These are phyloP conservation scores for Pollenia angustigena DNA, from an alignment of 2,888 invertebrate genomes.

Conservation along the genomic window DNA sequence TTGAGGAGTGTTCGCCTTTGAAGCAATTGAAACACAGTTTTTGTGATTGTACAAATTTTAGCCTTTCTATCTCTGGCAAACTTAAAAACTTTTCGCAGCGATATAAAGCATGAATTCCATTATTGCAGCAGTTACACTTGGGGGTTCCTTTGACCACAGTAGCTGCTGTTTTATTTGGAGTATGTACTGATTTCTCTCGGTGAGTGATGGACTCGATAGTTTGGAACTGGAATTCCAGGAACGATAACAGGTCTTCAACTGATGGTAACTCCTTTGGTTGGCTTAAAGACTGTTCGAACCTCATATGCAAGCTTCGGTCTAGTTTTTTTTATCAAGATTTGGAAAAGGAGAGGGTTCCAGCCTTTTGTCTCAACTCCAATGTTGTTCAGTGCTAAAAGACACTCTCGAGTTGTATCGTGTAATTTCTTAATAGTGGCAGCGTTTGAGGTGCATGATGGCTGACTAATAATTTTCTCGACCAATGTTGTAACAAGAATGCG, in stretches of 20 bases:
- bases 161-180: too few relatives aligned
- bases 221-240: too few relatives aligned
- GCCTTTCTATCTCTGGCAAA: background rate
- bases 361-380: background rate
- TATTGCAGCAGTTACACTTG: background rate
- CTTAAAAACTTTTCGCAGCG: background rate
- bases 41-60: background rate
- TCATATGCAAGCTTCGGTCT: background rate
- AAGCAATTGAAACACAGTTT: background rate
- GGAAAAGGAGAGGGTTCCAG: background rate
- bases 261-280: background rate
- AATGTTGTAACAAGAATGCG: constrained; percentile 2
- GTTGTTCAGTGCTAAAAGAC: background rate
- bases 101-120: background rate
- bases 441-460: background rate
- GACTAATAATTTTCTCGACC: background rate
- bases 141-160: too few relatives aligned
- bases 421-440: background rate
- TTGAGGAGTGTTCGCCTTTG: too few relatives aligned
- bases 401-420: background rate
- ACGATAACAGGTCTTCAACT: background rate
- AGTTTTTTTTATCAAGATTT: background rate
- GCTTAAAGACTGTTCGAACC: background rate
- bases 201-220: too few relatives aligned
- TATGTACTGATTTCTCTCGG: too few relatives aligned